Percentiles rank a stretch among this genome's conserved stretches.
These are phyloP conservation scores for Mesorhabditis spiculigera DNA, from an alignment of 2,888 invertebrate genomes.

Conservation along the genomic window DNA sequence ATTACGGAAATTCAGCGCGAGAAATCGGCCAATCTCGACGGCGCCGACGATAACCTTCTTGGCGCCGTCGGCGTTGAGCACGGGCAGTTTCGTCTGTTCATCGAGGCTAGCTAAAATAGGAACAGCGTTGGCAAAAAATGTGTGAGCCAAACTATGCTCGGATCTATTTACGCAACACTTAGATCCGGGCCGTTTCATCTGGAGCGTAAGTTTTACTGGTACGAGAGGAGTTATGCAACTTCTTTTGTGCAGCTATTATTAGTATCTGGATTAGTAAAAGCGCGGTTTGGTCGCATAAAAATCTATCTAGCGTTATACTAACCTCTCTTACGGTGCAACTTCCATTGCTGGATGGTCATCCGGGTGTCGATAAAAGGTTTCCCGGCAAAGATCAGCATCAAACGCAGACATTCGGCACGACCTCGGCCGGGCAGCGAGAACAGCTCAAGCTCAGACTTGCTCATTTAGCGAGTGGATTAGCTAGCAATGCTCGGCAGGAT, in stretches of 20 bases:
- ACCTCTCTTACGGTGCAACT: constrained; percentile 30
- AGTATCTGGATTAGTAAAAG: no score
- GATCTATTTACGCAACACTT: no score
- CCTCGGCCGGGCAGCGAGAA: constrained; percentile 41
- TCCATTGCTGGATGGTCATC: constrained; percentile 39
- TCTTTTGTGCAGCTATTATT: no score
- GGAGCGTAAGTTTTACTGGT: no score
- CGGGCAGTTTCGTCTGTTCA: constrained; percentile 38
- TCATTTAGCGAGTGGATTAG: neutral
- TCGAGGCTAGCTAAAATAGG: constrained; percentile 30
- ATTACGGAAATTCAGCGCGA: constrained; percentile 39
- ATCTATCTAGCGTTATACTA: constrained; percentile 1
- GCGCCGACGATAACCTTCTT: constrained; percentile 37
- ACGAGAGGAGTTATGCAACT: no score
- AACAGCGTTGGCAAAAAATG: no score
- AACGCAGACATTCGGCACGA: constrained; percentile 39
- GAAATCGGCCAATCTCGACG: constrained; percentile 37
- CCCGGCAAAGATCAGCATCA: constrained; percentile 34
- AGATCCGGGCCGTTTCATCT: no score
- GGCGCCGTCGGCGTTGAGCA: constrained; percentile 33
- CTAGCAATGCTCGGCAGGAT: no score
- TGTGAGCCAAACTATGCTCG: no score
- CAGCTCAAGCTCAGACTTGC: constrained; percentile 23
- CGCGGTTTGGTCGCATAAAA: no score
- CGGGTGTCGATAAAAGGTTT: constrained; percentile 34